Evolutionary conservation across 2,113 vertebrate genomes (phyloP).

Genomic region (Cyprichromis sp.): DNA sequence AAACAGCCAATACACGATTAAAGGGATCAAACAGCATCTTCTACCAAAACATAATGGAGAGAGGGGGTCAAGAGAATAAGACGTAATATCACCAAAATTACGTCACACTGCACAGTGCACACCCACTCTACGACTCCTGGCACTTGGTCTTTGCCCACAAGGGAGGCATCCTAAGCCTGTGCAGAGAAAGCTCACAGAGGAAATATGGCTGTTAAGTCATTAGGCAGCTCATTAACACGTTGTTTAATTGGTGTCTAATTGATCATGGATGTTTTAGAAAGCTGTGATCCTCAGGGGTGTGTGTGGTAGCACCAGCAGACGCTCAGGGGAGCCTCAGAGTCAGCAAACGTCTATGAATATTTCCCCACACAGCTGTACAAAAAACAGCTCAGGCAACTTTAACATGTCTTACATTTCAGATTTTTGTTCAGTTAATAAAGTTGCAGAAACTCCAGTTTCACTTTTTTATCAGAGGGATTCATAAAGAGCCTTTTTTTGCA

Average conservation of each 20-base stretch:
- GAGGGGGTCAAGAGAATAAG: neutral
- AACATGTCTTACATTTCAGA: neutral
- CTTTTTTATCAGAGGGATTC: neutral
- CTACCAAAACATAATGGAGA: neutral
- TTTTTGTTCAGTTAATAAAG: neutral
- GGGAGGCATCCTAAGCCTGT: neutral
- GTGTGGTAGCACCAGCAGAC: neutral
- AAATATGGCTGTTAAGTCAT: conserved; percentile 55
- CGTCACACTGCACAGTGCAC: neutral
- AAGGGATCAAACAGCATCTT: conserved; percentile 3
- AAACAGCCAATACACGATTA: neutral
- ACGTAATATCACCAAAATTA: neutral
- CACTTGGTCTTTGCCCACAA: neutral
- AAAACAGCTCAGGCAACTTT: neutral
- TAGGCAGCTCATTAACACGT: conserved; percentile 55
- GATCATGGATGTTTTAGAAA: conserved; percentile 56
- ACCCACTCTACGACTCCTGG: neutral
- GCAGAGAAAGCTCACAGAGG: conserved; percentile 23
- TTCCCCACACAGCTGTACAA: neutral
- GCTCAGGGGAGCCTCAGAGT: neutral
- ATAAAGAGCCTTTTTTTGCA: neutral
- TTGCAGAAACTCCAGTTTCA: neutral
- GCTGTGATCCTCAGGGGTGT: conserved; percentile 23
- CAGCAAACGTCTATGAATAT: neutral
- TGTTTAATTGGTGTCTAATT: conserved; percentile 67